Percentiles rank a stretch among this genome's conserved stretches.
Evolutionary conservation across 2,888 invertebrate genomes (phyloP).

Genomic region (Agrotis puta): DNA sequence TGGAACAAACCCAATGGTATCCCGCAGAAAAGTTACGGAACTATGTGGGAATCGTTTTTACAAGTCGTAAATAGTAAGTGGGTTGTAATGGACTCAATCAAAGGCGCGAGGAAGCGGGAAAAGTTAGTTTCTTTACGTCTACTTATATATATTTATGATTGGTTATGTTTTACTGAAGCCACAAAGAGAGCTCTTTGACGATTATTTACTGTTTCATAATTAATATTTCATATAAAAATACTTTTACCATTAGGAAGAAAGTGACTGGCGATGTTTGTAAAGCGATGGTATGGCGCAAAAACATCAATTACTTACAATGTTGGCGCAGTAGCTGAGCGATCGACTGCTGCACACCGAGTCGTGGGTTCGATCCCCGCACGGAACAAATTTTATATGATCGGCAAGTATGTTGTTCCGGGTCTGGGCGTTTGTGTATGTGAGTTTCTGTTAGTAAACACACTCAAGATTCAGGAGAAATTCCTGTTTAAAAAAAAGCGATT

Average conservation of each 20-base stretch:
- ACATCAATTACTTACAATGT: not conserved
- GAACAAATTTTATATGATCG: too few relatives aligned
- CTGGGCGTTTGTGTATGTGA: too few relatives aligned
- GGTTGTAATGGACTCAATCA: constrained; percentile 79
- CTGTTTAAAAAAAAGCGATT: too few relatives aligned
- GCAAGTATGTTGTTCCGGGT: too few relatives aligned
- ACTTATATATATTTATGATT: constrained; percentile 46
- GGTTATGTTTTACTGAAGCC: constrained; percentile 2
- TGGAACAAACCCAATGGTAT: constrained; percentile 67
- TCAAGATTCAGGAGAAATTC: too few relatives aligned
- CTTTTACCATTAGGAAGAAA: not conserved
- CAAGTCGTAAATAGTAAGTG: constrained; percentile 83
- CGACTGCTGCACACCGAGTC: too few relatives aligned
- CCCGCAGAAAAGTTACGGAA: constrained; percentile 73
- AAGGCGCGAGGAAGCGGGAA: constrained; percentile 43
- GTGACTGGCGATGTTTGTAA: not conserved
- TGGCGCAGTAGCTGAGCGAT: too few relatives aligned
- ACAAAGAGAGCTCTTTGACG: constrained; percentile 20
- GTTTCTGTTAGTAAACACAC: too few relatives aligned
- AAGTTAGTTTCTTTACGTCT: constrained; percentile 23
- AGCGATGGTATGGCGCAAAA: not conserved
- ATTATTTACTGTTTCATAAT: constrained; percentile 25
- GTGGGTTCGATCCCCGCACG: too few relatives aligned
- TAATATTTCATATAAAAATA: constrained; percentile 15
- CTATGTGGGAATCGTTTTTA: constrained; percentile 78